Percentiles rank a stretch among this genome's conserved stretches.
Conservation (phyloP, 1,140 invertebrate species). For the Drosophila jambulina region DNA sequence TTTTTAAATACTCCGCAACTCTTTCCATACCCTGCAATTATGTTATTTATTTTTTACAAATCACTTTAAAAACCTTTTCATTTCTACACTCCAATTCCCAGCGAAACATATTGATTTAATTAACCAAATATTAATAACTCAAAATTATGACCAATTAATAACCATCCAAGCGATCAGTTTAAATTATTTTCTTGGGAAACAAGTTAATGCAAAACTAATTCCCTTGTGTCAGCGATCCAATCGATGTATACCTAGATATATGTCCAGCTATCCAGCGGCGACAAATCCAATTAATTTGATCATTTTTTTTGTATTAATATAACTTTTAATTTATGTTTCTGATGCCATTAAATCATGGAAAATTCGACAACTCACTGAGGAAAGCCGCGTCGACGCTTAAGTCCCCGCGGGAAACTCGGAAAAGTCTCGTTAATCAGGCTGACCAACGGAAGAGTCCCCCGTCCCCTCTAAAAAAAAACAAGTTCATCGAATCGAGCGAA, state of each 20-base stretch:
- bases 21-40: neutral
- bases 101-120: neutral
- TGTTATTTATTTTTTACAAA: neutral
- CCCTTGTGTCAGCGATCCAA: slow-evolving; percentile 17
- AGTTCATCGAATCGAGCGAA: slow-evolving; percentile 40
- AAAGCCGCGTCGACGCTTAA: neutral
- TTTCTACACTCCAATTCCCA: neutral
- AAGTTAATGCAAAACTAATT: slow-evolving; percentile 11
- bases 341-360: slow-evolving; percentile 25
- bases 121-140: neutral
- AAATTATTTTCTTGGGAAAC: slow-evolving; percentile 7
- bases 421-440: slow-evolving; percentile 54
- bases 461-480: slow-evolving; percentile 10
- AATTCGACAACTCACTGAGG: slow-evolving; percentile 24
- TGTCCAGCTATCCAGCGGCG: slow-evolving; percentile 1
- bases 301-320: neutral
- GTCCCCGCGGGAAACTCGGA: slow-evolving; percentile 10
- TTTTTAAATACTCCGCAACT: neutral
- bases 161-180: neutral
- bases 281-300: slow-evolving; percentile 16
- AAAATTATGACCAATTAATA: slow-evolving; percentile 3
- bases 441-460: slow-evolving; percentile 53
- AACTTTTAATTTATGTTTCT: slow-evolving; percentile 23
- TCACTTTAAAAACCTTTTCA: neutral
- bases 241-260: neutral